Evolutionary conservation across 2,113 vertebrate genomes (phyloP).

Genomic region (Fregata magnificens): DNA sequence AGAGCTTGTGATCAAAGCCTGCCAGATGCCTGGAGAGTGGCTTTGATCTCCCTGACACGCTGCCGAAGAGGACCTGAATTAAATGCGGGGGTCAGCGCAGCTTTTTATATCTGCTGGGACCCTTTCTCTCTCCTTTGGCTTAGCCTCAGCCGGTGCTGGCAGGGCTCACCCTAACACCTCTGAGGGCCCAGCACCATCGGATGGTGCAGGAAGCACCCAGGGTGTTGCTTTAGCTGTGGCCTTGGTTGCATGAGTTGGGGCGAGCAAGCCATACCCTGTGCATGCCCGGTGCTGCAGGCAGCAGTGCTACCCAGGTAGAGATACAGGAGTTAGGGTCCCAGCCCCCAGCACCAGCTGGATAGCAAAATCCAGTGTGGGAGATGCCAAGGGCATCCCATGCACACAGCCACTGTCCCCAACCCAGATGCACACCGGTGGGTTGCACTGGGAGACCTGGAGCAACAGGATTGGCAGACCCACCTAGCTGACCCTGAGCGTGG

Average conservation of each 20-base stretch:
- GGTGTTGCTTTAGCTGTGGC: neutral
- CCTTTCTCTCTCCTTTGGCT: neutral
- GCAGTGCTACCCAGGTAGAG: neutral
- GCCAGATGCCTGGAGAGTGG: neutral
- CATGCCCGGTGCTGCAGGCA: neutral
- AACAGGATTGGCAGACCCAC: neutral
- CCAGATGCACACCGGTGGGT: neutral
- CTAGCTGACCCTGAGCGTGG: neutral
- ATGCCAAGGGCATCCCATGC: neutral
- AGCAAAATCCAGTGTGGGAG: neutral
- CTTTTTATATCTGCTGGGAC: neutral
- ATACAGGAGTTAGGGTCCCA: neutral
- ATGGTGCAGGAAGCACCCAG: neutral
- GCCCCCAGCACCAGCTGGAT: neutral
- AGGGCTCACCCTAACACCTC: neutral
- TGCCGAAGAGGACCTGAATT: neutral
- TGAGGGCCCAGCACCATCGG: fast-evolving
- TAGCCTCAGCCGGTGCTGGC: neutral
- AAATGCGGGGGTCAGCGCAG: neutral
- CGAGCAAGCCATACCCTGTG: neutral
- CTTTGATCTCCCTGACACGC: neutral
- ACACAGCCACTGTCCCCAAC: neutral
- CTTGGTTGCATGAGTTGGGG: neutral
- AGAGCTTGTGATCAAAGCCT: slow-evolving; percentile 15
- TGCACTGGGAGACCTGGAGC: neutral